These are phyloP conservation scores for Agonopterix arenella DNA, from an alignment of 2,888 invertebrate species.

Conservation along the genomic window DNA sequence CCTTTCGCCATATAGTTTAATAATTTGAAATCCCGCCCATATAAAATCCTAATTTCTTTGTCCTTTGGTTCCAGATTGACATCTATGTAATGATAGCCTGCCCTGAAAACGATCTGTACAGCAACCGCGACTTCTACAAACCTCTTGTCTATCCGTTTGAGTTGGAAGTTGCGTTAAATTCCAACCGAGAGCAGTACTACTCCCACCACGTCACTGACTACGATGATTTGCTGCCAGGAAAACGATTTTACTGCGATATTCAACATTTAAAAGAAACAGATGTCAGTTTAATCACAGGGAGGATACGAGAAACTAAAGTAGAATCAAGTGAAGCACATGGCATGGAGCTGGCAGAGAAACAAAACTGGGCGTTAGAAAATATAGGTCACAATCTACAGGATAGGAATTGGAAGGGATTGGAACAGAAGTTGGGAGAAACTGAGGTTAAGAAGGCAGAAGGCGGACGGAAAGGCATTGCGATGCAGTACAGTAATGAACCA, in stretches of 20 bases:
- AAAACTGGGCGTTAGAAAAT: constrained; percentile 71
- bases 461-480: constrained; percentile 87
- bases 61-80: constrained; percentile 81
- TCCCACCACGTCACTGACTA: constrained; percentile 85
- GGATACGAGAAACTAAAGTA: constrained; percentile 72
- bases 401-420: constrained; percentile 91
- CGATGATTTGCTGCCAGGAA: constrained; percentile 82
- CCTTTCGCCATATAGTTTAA: too few relatives aligned
- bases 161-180: constrained; percentile 89
- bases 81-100: constrained; percentile 95
- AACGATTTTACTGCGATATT: constrained; percentile 60
- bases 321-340: constrained; percentile 46
- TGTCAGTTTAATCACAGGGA: constrained; percentile 86
- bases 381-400: constrained; percentile 80
- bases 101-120: constrained; percentile 90
- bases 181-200: constrained; percentile 70
- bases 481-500: constrained; percentile 80
- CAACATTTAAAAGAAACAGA: constrained; percentile 71
- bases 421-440: constrained; percentile 86
- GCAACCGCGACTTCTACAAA: constrained; percentile 90
- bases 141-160: constrained; percentile 96
- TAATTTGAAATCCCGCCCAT: too few relatives aligned
- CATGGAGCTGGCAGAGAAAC: constrained; percentile 57
- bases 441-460: constrained; percentile 81
- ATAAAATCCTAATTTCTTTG: background rate